Evolutionary conservation across 2,888 invertebrate genomes (phyloP), one percentile per base, ranked within the genome.

Genomic region (Dexiosoma caninum): DNA sequence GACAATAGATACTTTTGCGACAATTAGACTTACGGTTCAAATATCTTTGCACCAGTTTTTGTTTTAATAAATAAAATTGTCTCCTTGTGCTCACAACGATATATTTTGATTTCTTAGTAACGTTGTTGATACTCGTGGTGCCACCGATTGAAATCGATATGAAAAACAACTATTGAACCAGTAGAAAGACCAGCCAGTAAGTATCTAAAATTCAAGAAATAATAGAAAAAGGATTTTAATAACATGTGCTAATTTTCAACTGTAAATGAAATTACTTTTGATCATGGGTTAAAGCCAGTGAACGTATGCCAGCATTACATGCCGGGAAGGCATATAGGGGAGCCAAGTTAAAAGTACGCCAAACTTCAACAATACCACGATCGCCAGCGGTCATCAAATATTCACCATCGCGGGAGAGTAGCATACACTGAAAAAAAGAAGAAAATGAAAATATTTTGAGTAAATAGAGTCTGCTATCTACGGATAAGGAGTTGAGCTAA

Each of bases 81-180:
- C n/a, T n/a, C n/a, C n/a, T n/a, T 21, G 30, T 21, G 19, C 40
- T n/a, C 14, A 19, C 10, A 10, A 10, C 19, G n/a, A 40, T 19
- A 3, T n/a, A 6, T 8, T 14, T 57, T 7, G 0, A 2, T 9
- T 16, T 70, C 82, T 93, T 93, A 97, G 92, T 97, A 97, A 86
- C 97, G 94, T 91, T 97, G 97, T 89, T 97, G 97, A 91, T 97
- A 97, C 91, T 97, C 97, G 90, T 97, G 97, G 91, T 97, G 97
- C 97, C 97, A 97, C 88, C 97, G 93, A 91, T 99, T 99, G 92
- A 99, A 99, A 91, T 99, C 99, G 90, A 99, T 98, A 92, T 99
- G 98, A 92, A 99, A 99, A 86, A 99, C 98, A 81, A 99, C 97
- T 85, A 99, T 95, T 67, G 99, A 98, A 67, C 99, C 99, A 85